Evolutionary conservation across 1,140 invertebrate genomes (phyloP), one percentile per base, ranked within the genome.

Genomic region (Bicyclus anynana): DNA sequence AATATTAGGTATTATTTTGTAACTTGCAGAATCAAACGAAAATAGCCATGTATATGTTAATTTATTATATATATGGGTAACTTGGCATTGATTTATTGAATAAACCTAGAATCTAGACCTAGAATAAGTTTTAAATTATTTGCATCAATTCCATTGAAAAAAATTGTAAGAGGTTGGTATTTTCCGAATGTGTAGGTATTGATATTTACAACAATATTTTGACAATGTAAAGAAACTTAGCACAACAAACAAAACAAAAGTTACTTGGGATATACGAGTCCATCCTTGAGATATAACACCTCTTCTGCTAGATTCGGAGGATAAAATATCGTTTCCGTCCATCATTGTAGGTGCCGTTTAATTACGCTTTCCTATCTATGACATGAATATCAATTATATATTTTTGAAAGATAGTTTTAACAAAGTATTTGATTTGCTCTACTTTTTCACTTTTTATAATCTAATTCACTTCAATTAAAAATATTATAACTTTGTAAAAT

Each of bases 221-320:
- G n/a, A n/a, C n/a, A n/a, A n/a, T n/a, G n/a, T n/a, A n/a, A n/a
- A n/a, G 0, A 40, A 40, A 40, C 2, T 16, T 12, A n/a, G 27
- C 10, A 33, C 10, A 12, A 40, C n/a, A 0, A 2, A 23, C 7
- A 23, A 21, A 17, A 33, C 13, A 18, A 18, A 44, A 37, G 12
- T 35, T 89, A 91, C 90, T 90, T 92, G 91, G 59, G 90, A 91
- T 71, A 91, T 75, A 69, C 91, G 87, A 10, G 88, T 90, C 89
- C 89, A 92, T 62, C 87, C 88, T 84, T 91, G 90, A 40, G 89
- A 90, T 68, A 91, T 59, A 64, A 90, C 82, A 75, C 88, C 84
- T 88, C 86, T 91, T 77, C 87, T 77, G 44, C 57, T 72, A 59
- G 78, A 53, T 72, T 84, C 81, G 64, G 77, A 78, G 64, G 84